A percentile compares a stretch with the other conserved stretches of the same genome.
Conservation (phyloP, 1,140 invertebrate species). For the Drosophila tropicalis region DNA sequence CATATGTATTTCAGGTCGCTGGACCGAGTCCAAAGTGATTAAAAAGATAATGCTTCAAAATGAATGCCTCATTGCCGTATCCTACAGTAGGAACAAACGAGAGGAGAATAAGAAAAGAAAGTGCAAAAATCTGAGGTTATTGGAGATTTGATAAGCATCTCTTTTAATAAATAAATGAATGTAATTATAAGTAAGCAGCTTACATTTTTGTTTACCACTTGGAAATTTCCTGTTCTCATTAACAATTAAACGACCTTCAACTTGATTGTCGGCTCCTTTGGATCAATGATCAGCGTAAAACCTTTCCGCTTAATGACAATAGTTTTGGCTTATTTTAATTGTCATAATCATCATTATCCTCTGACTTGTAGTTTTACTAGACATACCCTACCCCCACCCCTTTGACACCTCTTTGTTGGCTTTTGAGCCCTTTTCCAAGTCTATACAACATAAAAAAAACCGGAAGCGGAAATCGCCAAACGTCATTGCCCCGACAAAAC, state of each 20-base stretch:
- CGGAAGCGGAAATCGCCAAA: constrained; percentile 61
- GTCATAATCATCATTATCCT: constrained; percentile 12
- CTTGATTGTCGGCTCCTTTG: neutral
- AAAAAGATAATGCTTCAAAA: neutral
- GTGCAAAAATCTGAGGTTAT: no score
- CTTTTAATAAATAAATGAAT: no score
- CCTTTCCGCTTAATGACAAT: neutral
- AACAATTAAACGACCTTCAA: constrained; percentile 1
- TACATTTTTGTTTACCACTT: no score
- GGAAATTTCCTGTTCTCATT: neutral
- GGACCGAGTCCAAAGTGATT: constrained; percentile 12
- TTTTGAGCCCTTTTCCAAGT: constrained; percentile 23
- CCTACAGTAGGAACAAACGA: neutral
- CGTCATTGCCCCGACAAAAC: constrained; percentile 17
- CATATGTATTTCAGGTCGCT: neutral
- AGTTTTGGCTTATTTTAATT: neutral
- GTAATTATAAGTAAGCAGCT: no score
- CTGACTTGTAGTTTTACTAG: constrained; percentile 5
- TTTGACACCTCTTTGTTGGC: no score
- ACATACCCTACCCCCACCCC: no score
- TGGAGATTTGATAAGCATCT: no score
- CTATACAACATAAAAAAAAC: constrained; percentile 8
- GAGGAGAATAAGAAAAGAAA: no score
- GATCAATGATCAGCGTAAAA: constrained; percentile 1
- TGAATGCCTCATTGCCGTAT: neutral